Evolutionary conservation across 1,140 invertebrate genomes (phyloP).

Genomic region (Ceratoteleas bidentatus): DNA sequence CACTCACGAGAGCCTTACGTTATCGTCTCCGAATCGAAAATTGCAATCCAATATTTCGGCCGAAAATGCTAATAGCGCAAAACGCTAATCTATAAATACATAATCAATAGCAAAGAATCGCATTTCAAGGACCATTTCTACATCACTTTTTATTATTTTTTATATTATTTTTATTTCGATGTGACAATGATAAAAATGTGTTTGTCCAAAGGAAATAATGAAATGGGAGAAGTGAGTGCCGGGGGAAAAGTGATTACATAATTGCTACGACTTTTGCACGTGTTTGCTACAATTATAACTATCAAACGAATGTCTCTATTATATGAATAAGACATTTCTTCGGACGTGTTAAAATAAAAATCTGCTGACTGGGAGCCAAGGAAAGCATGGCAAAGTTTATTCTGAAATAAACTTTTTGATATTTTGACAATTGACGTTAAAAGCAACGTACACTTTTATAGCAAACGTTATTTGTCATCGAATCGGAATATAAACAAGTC

Average conservation of each 20-base stretch:
- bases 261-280: slow-evolving; percentile 3
- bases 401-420: neutral
- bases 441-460: too few species aligned
- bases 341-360: slow-evolving; percentile 38
- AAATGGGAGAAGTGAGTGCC: too few species aligned
- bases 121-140: neutral
- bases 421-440: too few species aligned
- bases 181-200: too few species aligned
- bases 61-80: neutral
- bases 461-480: too few species aligned
- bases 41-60: slow-evolving; percentile 1
- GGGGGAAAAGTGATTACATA: neutral
- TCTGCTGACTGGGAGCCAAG: slow-evolving; percentile 39
- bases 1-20: slow-evolving; percentile 44
- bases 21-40: slow-evolving; percentile 45
- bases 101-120: neutral
- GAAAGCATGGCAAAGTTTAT: slow-evolving; percentile 30
- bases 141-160: neutral
- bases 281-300: slow-evolving; percentile 1
- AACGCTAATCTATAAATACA: neutral
- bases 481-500: too few species aligned
- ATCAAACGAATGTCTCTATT: slow-evolving; percentile 25
- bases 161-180: too few species aligned
- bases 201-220: too few species aligned
- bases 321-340: slow-evolving; percentile 32